phyloP scores from a whole-genome alignment of 2,797 vertebrate species.

The Cynopterus sphinx region DNA sequence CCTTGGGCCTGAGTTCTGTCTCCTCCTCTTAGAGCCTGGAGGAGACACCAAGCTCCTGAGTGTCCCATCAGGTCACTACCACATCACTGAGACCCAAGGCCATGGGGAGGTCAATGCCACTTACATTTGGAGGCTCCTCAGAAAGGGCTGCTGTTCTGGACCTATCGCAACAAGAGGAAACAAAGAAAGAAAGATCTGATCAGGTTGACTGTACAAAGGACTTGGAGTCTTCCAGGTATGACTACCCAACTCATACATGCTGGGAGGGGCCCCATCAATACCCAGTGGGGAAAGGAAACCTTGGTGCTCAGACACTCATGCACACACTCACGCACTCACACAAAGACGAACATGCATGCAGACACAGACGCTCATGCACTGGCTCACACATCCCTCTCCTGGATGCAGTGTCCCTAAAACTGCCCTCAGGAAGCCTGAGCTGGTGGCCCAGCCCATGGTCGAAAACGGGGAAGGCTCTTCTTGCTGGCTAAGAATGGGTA shows the following conservation, averaged over 20 bases:
- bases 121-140: slow-evolving; percentile 84
- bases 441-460: no score
- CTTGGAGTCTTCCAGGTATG: accelerated
- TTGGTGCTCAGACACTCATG: accelerated
- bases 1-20: background rate
- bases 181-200: slow-evolving; percentile 35
- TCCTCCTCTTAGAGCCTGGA: background rate
- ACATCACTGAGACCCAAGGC: accelerated
- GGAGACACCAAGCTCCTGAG: background rate
- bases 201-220: background rate
- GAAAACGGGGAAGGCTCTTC: background rate
- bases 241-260: background rate
- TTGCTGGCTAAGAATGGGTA: background rate
- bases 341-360: background rate
- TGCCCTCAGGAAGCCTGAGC: background rate
- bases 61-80: accelerated
- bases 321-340: background rate
- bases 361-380: background rate
- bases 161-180: slow-evolving; percentile 71
- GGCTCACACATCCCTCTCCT: accelerated
- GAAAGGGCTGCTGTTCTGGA: slow-evolving; percentile 78
- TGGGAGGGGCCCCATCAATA: background rate
- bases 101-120: slow-evolving; percentile 63
- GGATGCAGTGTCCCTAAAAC: background rate
- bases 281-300: background rate